These are phyloP conservation scores for Erinaceus europaeus DNA, from an alignment of 2,113 vertebrate genomes.

Conservation along the genomic window DNA sequence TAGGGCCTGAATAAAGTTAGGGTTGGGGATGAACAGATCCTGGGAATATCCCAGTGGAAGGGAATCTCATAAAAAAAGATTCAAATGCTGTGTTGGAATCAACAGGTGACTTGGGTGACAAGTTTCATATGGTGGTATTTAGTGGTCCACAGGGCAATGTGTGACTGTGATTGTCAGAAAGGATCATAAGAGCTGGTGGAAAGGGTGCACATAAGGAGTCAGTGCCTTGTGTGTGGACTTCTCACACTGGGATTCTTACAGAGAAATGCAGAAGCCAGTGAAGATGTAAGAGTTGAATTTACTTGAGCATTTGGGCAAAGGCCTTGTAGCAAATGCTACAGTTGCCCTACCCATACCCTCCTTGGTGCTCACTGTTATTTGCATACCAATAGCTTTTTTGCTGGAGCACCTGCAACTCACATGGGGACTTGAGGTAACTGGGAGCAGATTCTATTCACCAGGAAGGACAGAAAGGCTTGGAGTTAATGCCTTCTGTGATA, in stretches of 20 bases:
- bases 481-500: background rate
- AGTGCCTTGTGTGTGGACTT: background rate
- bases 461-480: background rate
- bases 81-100: background rate
- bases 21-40: accelerated
- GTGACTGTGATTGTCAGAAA: background rate
- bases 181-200: background rate
- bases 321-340: background rate
- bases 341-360: background rate
- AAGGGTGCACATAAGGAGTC: background rate
- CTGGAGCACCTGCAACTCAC: background rate
- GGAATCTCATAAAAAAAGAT: background rate
- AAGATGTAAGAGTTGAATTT: background rate
- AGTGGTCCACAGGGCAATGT: background rate
- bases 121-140: background rate
- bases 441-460: background rate
- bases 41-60: background rate
- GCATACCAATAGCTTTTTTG: background rate
- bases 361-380: background rate
- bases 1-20: background rate
- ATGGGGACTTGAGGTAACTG: background rate
- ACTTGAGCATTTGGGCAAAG: background rate
- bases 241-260: background rate
- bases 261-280: background rate
- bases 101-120: accelerated